Conservation (phyloP, 1,140 invertebrate species). For the Spodoptera frugiperda region DNA sequence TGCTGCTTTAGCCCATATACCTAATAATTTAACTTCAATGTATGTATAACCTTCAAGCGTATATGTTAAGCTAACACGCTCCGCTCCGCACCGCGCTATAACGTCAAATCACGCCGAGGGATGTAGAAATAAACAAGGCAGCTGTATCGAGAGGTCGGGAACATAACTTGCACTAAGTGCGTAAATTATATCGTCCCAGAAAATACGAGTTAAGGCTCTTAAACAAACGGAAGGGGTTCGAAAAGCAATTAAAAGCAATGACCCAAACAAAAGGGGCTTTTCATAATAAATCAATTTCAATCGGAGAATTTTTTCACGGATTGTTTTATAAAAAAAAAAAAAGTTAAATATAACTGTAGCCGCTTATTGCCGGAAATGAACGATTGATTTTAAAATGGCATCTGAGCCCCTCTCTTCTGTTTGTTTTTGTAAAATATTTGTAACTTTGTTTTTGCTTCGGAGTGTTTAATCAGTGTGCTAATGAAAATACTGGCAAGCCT, state of each 20-base stretch:
- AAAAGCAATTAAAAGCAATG: constrained; percentile 48
- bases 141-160: too few species aligned
- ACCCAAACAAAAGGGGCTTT: constrained; percentile 45
- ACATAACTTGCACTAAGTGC: too few species aligned
- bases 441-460: background rate
- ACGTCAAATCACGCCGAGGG: too few species aligned
- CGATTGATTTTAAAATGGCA: constrained; percentile 16
- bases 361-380: background rate
- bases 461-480: background rate
- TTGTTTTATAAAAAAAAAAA: background rate
- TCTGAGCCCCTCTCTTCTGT: background rate
- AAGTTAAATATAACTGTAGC: constrained; percentile 33
- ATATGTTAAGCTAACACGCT: too few species aligned
- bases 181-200: constrained; percentile 9
- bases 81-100: too few species aligned
- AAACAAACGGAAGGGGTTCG: constrained; percentile 38
- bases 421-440: background rate
- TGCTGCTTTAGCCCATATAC: too few species aligned
- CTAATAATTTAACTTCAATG: too few species aligned
- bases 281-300: constrained; percentile 44
- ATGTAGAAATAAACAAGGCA: too few species aligned
- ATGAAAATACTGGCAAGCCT: constrained; percentile 1
- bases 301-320: constrained; percentile 6
- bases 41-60: too few species aligned
- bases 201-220: constrained; percentile 43